These are phyloP conservation scores for Anoura caudifer DNA, from an alignment of 2,113 vertebrate species.

Conservation along the genomic window DNA sequence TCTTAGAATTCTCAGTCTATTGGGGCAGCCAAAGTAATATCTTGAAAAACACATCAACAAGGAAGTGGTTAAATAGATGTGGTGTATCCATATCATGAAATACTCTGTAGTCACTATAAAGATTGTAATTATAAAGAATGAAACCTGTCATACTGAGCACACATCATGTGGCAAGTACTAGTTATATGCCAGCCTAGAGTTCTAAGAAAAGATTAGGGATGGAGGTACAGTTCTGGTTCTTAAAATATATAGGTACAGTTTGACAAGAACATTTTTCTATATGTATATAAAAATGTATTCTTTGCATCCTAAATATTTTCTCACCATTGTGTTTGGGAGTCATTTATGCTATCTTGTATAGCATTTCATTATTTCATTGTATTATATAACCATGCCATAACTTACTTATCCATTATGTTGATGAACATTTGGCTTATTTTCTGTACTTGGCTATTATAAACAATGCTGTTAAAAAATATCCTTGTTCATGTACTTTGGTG, in stretches of 20 bases:
- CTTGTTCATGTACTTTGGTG: neutral
- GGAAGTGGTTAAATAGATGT: neutral
- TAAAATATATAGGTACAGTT: neutral
- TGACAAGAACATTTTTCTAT: neutral
- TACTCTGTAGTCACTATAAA: neutral
- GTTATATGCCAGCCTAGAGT: neutral
- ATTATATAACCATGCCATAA: neutral
- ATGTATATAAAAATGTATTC: neutral
- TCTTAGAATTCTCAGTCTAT: neutral
- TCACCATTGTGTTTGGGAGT: neutral
- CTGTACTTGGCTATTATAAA: neutral
- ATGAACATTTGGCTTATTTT: neutral
- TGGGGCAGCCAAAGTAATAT: neutral
- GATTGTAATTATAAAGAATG: neutral
- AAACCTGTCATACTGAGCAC: neutral
- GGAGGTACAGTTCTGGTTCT: neutral
- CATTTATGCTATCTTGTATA: neutral
- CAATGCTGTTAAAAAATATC: neutral
- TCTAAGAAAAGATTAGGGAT: neutral
- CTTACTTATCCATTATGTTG: neutral
- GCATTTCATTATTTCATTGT: neutral
- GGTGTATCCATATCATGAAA: neutral
- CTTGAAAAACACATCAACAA: neutral
- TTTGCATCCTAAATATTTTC: neutral
- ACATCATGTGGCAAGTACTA: neutral